Percentiles rank a stretch among this genome's conserved stretches.
phyloP scores from a whole-genome alignment of 2,888 invertebrate species.

The Drosophila pseudotakahashii region DNA sequence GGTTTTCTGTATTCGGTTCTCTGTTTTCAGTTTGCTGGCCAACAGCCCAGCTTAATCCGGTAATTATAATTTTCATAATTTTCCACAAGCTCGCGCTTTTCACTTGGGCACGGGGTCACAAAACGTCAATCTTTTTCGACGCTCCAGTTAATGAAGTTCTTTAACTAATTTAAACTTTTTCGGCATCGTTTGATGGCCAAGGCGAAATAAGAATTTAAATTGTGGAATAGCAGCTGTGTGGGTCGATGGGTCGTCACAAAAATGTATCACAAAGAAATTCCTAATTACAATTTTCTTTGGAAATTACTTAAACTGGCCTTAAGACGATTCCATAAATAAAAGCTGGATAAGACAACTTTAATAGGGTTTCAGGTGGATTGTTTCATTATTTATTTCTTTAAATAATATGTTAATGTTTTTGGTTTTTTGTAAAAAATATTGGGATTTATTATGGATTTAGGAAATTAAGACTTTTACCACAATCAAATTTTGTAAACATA shows the following conservation, averaged over 20 bases:
- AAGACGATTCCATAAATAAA: not conserved
- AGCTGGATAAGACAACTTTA: not conserved
- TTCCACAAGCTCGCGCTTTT: slow-evolving; percentile 49
- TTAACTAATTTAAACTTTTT: slow-evolving; percentile 74
- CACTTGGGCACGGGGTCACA: slow-evolving; percentile 8
- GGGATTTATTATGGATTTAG: no score
- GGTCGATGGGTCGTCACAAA: slow-evolving; percentile 16
- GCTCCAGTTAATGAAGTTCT: slow-evolving; percentile 58
- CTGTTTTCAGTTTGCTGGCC: slow-evolving; percentile 18
- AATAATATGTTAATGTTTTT: no score
- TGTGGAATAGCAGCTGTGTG: slow-evolving; percentile 31
- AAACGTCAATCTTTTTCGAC: slow-evolving; percentile 41
- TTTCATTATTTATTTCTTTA: no score
- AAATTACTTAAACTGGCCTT: slow-evolving; percentile 1
- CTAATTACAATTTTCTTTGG: slow-evolving; percentile 23
- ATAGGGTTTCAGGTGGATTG: no score
- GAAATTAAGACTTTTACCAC: no score
- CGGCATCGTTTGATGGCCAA: slow-evolving; percentile 40
- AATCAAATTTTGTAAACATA: no score
- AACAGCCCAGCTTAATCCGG: slow-evolving; percentile 38
- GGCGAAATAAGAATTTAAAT: slow-evolving; percentile 35
- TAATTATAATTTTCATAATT: slow-evolving; percentile 73
- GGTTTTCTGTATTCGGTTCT: no score
- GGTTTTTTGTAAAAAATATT: no score
- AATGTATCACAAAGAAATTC: slow-evolving; percentile 4